Evolutionary conservation across 2,113 vertebrate species (phyloP).

Genomic region (Cebus imitator): DNA sequence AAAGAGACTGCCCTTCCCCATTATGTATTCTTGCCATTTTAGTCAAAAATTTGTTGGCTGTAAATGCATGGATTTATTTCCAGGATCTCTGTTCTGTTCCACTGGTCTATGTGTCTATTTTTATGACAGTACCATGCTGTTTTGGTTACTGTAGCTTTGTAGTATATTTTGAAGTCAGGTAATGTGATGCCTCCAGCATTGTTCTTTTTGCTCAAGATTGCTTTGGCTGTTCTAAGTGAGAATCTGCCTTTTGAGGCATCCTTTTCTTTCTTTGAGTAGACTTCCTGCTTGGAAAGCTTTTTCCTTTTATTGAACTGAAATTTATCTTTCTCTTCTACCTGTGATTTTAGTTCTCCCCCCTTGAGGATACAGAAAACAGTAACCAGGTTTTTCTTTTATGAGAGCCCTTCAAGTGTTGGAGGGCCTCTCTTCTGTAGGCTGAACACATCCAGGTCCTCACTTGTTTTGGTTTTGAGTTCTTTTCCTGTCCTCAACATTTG

Average conservation of each 20-base stretch:
- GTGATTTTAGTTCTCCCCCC: background rate
- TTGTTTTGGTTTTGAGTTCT: background rate
- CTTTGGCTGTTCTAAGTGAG: background rate
- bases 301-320: constrained; percentile 13
- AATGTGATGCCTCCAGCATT: background rate
- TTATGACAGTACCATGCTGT: background rate
- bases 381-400: background rate
- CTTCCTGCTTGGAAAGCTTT: background rate
- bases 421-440: background rate
- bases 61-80: background rate
- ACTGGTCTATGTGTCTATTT: background rate
- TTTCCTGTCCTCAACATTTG: background rate
- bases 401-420: constrained; percentile 19
- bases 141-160: background rate
- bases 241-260: background rate
- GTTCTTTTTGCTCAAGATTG: background rate
- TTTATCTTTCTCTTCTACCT: background rate
- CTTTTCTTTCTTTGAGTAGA: constrained; percentile 16
- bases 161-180: background rate
- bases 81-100: background rate
- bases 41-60: background rate
- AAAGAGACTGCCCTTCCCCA: background rate
- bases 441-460: background rate
- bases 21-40: background rate
- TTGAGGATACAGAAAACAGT: background rate